Evolutionary conservation across 1,140 invertebrate genomes (phyloP), one percentile per base, ranked within the genome.

Genomic region (Diabrotica undecimpunctata): DNA sequence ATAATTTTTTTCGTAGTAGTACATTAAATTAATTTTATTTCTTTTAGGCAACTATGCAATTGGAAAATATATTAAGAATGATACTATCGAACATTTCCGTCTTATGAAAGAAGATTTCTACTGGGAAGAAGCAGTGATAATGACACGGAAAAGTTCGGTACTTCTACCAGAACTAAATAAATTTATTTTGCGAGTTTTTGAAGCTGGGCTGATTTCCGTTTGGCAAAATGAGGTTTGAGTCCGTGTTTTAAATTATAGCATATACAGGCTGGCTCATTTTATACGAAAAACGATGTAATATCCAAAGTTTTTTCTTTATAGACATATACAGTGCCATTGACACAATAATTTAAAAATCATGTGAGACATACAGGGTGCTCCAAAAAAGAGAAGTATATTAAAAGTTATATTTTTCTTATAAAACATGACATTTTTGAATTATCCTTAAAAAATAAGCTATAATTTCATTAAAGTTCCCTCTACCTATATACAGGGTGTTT

Each of bases 81-180:
- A 84, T 60, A 79, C 79, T 6, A 75, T 83, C 5, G 67, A 77
- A 46, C 76, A 81, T 65, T 79, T 81, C 56, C 81, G 81, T 54
- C 66, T 84, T 41, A 84, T 86, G 82, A 66, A 77, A 39, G 79
- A 84, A 68, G 81, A 85, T 72, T 79, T 85, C 62, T 85, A 85
- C 67, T 85, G 80, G 73, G 84, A 84, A 68, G 78, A 83, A 55
- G 83, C 81, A 70, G 79, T 85, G 12, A 69, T 82, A 8, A 84
- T 84, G 83, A 64, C 81, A 64, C 76, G 80, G n/a, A 86, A 85
- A 71, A 84, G 79, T 75, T 84, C 83, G 9, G 76, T 81, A 0
- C 81, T 81, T 10, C 57, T 74, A 12, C 64, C 64, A 10, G 9
- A 52, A 25, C 59, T 77, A 3, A 70, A 77, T 60, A 37, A 54